A percentile compares a stretch with the other conserved stretches of the same genome.
phyloP scores from a whole-genome alignment of 2,888 invertebrate species.

The Aleiodes testaceus region DNA sequence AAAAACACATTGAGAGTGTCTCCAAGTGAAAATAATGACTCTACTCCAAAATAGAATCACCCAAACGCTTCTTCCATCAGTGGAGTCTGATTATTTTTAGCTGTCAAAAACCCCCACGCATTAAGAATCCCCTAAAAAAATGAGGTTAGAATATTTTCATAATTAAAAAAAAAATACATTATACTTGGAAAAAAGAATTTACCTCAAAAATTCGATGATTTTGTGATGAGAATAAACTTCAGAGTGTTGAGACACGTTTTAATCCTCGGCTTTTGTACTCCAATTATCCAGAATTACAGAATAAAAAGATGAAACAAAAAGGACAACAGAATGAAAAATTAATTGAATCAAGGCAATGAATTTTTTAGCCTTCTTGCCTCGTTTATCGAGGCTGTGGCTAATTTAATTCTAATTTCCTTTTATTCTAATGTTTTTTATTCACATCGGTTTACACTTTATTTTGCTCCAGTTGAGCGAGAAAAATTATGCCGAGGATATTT shows the following conservation, averaged over 20 bases:
- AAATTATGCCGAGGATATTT: conserved; percentile 18
- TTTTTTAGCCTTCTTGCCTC: neutral
- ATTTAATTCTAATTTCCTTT: neutral
- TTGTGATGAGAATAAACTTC: neutral
- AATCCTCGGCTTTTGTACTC: neutral
- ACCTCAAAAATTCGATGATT: neutral
- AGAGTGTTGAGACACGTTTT: neutral
- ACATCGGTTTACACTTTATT: neutral
- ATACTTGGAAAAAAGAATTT: too few species aligned
- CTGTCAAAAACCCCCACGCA: conserved; percentile 17
- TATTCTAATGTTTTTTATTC: neutral
- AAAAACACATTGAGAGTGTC: neutral
- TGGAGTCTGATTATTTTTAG: conserved; percentile 39
- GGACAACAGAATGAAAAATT: neutral
- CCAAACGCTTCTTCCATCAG: conserved; percentile 30
- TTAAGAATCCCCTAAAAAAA: neutral
- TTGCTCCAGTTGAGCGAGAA: neutral
- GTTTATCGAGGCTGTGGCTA: neutral
- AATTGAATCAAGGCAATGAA: conserved; percentile 9
- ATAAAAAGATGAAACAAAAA: too few species aligned
- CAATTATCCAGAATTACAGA: neutral
- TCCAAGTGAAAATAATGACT: conserved; percentile 13
- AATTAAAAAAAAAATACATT: neutral
- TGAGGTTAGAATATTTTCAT: conserved; percentile 15
- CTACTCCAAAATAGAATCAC: conserved; percentile 37